Evolutionary conservation across 2,113 vertebrate species (phyloP).

Genomic region (Channa maculata): DNA sequence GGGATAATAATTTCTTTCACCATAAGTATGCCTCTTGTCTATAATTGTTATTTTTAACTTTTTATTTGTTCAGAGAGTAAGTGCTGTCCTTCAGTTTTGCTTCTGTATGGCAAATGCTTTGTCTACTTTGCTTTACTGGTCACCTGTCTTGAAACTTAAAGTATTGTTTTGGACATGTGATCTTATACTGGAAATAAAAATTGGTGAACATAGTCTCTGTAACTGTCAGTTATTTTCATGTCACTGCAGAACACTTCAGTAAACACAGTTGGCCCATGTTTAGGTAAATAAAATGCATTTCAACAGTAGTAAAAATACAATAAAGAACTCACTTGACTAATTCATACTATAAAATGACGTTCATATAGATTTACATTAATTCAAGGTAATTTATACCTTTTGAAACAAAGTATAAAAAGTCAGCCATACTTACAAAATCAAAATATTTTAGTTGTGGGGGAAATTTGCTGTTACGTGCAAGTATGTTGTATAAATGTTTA

Average conservation of each 20-base stretch:
- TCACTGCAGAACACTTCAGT: background rate
- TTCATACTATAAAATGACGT: too few relatives aligned
- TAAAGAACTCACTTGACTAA: too few relatives aligned
- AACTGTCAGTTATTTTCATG: conserved; percentile 7
- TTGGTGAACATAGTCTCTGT: conserved; percentile 66
- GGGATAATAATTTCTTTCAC: conserved; percentile 12
- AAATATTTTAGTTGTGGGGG: too few relatives aligned
- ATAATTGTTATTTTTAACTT: conserved; percentile 6
- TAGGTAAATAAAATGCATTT: background rate
- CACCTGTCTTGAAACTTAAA: conserved; percentile 58
- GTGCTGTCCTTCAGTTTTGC: conserved; percentile 47
- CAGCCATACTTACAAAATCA: too few relatives aligned
- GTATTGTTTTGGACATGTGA: conserved; percentile 67
- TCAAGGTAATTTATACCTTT: too few relatives aligned
- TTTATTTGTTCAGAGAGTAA: conserved; percentile 11
- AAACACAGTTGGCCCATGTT: too few relatives aligned
- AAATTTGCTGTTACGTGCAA: too few relatives aligned
- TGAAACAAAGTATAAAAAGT: too few relatives aligned
- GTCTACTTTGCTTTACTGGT: conserved; percentile 66
- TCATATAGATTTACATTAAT: too few relatives aligned
- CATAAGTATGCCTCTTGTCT: conserved; percentile 3
- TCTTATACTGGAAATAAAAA: conserved; percentile 73
- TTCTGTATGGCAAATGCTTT: conserved; percentile 62
- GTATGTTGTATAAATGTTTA: too few relatives aligned
- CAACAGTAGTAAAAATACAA: too few relatives aligned